Conservation (phyloP, 2,797 vertebrate genomes). For the Scolopax rusticola region DNA sequence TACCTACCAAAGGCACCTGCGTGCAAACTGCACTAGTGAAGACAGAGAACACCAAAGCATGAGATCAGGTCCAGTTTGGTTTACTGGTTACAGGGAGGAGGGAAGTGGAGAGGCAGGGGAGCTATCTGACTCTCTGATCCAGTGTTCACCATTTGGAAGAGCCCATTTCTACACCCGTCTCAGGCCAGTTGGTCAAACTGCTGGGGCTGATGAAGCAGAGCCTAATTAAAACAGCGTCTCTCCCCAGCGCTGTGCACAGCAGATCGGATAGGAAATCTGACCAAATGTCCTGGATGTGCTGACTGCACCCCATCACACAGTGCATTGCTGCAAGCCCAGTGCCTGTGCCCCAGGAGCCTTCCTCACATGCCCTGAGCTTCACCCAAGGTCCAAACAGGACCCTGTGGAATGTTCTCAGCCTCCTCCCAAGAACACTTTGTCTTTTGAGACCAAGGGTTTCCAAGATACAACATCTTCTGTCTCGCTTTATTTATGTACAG, state of each 20-base stretch:
- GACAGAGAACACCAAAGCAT: neutral
- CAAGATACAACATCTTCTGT: neutral
- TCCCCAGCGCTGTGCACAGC: accelerated
- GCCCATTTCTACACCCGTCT: neutral
- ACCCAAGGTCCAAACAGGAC: neutral
- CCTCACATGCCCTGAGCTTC: accelerated
- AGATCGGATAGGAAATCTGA: neutral
- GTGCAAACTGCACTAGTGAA: neutral
- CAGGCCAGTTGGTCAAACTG: neutral
- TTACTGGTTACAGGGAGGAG: neutral
- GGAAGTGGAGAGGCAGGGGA: neutral
- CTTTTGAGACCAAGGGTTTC: neutral
- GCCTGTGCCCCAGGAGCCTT: accelerated
- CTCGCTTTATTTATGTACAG: neutral
- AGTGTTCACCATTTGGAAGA: accelerated
- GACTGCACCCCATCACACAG: neutral
- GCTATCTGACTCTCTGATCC: neutral
- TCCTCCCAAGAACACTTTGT: neutral
- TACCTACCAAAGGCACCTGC: neutral
- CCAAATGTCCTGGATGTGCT: neutral
- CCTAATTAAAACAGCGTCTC: neutral
- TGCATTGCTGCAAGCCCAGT: neutral
- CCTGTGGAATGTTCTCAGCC: neutral
- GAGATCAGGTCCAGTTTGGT: neutral
- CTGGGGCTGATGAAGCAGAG: neutral